Evolutionary conservation across 37 sponge, comb jelly and placozoan genomes (phyloP), one percentile per base, ranked within the genome.

Genomic region (Spongilla lacustris): DNA sequence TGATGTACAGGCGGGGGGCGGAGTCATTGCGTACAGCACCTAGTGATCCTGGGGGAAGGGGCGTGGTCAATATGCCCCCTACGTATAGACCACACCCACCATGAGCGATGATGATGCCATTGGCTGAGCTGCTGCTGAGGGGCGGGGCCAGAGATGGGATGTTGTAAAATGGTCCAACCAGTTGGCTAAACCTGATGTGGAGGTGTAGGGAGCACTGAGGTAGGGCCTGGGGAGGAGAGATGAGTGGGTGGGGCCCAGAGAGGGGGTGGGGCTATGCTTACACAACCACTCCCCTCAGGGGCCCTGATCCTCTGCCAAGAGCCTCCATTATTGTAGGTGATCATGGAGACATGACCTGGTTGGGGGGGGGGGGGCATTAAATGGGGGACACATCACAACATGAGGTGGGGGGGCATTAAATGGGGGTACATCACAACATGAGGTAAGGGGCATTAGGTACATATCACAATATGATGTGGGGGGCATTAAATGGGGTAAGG

Each of bases 241-340:
- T 8, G 3, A 11, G 6, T 29, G 71, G 4, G 10, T 11, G 28
- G 10, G 30, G 24, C 4, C 33, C 4, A 6, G 26, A 4, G 35
- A 11, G 38, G 2, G 21, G 70, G 31, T 8, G 46, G 4, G 46
- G 8, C 46, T 2, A 36, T n/a, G n/a, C 89, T 89, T 79, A 89
- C 90, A 68, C 86, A 85, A 67, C 23, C 6, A 50, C 73, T 49
- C 4, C 30, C 68, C 5, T 38, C 31, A 31, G 88, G 83, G 0
- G 72, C 48, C 32, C 35, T 30, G 21, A 93, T 77, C 30, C 71
- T 78, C 19, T 78, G 29, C 93, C 93, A 93, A 17, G 2, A 22
- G 19, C 75, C 93, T 28, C 93, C 93, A 74, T 89, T 93, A 71
- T 93, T 81, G 79, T 89, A 93, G 38, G 93, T 85, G 36, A 93